Conservation (phyloP, 2,113 vertebrate genomes). For the Periophthalmodon schlosseri region DNA sequence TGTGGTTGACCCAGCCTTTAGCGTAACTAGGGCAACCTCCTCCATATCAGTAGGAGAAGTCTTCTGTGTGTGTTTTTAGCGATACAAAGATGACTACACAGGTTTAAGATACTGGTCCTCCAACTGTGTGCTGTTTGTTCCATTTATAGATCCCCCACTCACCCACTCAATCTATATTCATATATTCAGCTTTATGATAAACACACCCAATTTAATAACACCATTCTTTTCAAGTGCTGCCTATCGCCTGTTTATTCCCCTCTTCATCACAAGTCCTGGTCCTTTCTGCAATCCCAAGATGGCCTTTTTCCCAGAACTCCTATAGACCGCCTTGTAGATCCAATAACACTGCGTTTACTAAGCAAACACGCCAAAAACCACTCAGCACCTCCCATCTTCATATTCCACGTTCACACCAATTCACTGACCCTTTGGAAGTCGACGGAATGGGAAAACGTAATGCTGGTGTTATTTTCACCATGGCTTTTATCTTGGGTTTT, state of each 20-base stretch:
- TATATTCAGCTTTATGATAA: constrained; percentile 24
- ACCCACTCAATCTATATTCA: constrained; percentile 23
- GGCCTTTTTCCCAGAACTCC: constrained; percentile 29
- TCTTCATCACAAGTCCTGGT: constrained; percentile 1
- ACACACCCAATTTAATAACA: constrained; percentile 9
- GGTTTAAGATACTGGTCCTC: neutral
- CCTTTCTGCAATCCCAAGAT: constrained; percentile 1
- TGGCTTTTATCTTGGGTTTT: constrained; percentile 59
- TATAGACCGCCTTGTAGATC: constrained; percentile 35
- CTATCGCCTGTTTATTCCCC: constrained; percentile 17
- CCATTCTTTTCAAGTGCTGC: constrained; percentile 8
- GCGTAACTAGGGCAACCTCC: neutral
- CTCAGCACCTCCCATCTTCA: constrained; percentile 32
- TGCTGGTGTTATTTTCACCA: constrained; percentile 52
- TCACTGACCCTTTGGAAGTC: constrained; percentile 51
- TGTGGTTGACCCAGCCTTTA: neutral
- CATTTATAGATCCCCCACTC: constrained; percentile 3
- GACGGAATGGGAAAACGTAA: constrained; percentile 63
- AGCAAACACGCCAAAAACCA: constrained; percentile 57
- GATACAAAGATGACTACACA: neutral
- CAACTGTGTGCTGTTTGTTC: neutral
- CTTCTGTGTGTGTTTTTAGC: neutral
- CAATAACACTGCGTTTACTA: constrained; percentile 56
- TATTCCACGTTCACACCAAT: constrained; percentile 62
- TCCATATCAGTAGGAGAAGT: neutral